A percentile compares a stretch with the other conserved stretches of the same genome.
These are phyloP conservation scores for Garra rufa DNA, from an alignment of 2,113 vertebrate genomes.

Conservation along the genomic window DNA sequence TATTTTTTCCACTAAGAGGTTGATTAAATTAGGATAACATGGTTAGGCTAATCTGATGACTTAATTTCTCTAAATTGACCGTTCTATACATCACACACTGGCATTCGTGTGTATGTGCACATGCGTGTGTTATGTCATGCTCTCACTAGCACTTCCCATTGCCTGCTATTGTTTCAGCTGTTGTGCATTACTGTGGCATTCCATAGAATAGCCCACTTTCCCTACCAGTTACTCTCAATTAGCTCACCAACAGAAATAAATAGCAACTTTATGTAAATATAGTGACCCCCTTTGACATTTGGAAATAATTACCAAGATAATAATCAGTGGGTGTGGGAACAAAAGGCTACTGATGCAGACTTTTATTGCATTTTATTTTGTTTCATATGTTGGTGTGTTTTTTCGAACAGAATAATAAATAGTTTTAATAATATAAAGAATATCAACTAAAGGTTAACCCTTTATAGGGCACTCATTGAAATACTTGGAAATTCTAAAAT, in stretches of 20 bases:
- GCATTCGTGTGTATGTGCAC: conserved; percentile 14
- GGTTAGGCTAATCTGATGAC: conserved; percentile 67
- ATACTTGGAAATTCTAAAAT: no score
- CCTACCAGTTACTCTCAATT: conserved; percentile 36
- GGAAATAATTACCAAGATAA: conserved; percentile 44
- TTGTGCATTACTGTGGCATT: conserved; percentile 75
- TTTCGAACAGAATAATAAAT: background rate
- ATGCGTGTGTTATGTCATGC: conserved; percentile 44
- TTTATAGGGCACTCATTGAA: no score
- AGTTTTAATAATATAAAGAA: background rate
- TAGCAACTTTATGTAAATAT: conserved; percentile 30
- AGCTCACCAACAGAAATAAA: conserved; percentile 49
- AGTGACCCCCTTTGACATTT: conserved; percentile 8
- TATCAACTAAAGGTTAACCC: background rate
- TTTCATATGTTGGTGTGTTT: background rate
- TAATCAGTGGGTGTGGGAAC: conserved; percentile 32
- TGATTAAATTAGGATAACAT: conserved; percentile 67
- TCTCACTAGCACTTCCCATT: conserved; percentile 61
- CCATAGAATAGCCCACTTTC: conserved; percentile 55
- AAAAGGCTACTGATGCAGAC: background rate
- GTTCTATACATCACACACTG: conserved; percentile 37
- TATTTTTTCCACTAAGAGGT: conserved; percentile 32
- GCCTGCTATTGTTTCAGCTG: conserved; percentile 77
- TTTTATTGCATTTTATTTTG: background rate
- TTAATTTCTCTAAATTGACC: conserved; percentile 39